These are phyloP conservation scores for Rhadina sibilatrix DNA, from an alignment of 2,113 vertebrate genomes.

Conservation along the genomic window DNA sequence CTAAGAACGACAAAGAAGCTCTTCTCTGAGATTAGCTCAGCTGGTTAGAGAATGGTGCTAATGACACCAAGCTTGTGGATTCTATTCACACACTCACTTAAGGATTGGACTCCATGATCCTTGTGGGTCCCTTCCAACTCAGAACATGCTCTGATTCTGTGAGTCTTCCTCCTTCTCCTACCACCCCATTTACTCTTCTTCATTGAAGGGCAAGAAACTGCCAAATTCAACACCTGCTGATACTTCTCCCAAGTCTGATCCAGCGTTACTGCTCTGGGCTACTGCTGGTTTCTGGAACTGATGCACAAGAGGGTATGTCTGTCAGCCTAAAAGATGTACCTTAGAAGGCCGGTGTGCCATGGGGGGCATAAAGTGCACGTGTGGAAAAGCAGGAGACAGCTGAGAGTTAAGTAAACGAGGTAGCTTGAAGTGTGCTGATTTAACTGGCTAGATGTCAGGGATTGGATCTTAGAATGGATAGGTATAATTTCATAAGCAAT, in stretches of 20 bases:
- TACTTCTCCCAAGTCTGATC: neutral
- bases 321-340: neutral
- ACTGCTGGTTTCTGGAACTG: neutral
- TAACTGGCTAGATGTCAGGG: neutral
- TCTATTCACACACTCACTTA: neutral
- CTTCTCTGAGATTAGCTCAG: neutral
- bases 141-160: neutral
- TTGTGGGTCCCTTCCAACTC: neutral
- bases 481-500: neutral
- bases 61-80: neutral
- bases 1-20: neutral
- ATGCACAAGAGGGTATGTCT: neutral
- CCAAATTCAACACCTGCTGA: neutral
- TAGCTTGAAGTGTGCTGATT: neutral
- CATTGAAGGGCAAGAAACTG: accelerated
- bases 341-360: neutral
- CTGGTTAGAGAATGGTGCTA: neutral
- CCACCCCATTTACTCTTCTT: neutral
- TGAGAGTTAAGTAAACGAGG: neutral
- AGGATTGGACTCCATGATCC: accelerated
- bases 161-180: neutral
- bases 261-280: neutral
- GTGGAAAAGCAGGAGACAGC: neutral
- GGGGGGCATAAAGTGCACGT: neutral
- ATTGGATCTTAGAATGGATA: neutral